Percentiles rank a stretch among this genome's conserved stretches.
Conservation (phyloP, 2,113 vertebrate species). For the Oreochromis tanganicae region DNA sequence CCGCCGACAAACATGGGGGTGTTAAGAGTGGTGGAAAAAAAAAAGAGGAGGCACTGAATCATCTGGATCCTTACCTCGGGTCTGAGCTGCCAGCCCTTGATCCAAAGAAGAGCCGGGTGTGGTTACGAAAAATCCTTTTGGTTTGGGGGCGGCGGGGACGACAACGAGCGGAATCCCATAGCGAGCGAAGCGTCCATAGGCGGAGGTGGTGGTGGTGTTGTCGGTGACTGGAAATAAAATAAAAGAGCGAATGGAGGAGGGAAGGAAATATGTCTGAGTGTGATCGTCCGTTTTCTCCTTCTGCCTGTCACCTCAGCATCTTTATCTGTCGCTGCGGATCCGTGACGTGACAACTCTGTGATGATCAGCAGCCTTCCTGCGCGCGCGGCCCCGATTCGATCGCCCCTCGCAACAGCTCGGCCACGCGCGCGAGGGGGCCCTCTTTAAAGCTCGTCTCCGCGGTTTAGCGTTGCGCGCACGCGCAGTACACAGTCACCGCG, state of each 20-base stretch:
- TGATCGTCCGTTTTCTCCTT: slow-evolving; percentile 52
- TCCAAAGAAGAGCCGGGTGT: slow-evolving; percentile 70
- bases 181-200: background rate
- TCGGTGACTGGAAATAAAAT: background rate
- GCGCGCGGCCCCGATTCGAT: slow-evolving; percentile 66
- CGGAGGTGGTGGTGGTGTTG: background rate
- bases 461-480: background rate
- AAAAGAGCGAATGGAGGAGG: background rate
- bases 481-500: background rate
- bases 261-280: background rate
- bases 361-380: slow-evolving; percentile 51
- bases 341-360: slow-evolving; percentile 65
- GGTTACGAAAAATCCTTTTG: slow-evolving; percentile 50
- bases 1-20: background rate
- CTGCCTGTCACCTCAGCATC: slow-evolving; percentile 74
- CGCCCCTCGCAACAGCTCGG: slow-evolving; percentile 74
- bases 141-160: slow-evolving; percentile 34
- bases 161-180: slow-evolving; percentile 37
- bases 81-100: slow-evolving; percentile 34
- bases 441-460: slow-evolving; percentile 39
- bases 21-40: background rate
- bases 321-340: slow-evolving; percentile 70
- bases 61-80: slow-evolving; percentile 60
- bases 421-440: slow-evolving; percentile 1
- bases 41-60: background rate